phyloP scores from a whole-genome alignment of 2,797 vertebrate species.

The Rhinogobio ventralis region DNA sequence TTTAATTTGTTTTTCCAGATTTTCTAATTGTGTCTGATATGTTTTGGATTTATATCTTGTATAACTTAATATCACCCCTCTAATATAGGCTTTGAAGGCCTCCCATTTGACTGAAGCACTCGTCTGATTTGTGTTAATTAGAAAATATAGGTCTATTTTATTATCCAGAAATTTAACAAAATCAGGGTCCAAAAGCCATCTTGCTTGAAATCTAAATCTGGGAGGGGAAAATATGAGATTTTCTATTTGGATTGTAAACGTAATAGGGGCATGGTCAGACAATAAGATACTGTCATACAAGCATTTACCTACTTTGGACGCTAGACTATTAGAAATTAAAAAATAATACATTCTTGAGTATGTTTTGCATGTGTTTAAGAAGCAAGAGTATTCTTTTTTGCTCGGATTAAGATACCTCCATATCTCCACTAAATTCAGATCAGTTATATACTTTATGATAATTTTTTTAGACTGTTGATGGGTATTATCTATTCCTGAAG shows the following conservation, averaged over 20 bases:
- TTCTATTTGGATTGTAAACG: neutral
- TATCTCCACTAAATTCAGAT: neutral
- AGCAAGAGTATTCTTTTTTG: neutral
- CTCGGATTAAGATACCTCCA: neutral
- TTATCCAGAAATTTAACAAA: neutral
- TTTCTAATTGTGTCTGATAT: neutral
- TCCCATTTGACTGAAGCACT: conserved; percentile 13
- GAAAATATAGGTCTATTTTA: neutral
- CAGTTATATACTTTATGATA: neutral
- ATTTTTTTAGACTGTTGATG: neutral
- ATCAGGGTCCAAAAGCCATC: neutral
- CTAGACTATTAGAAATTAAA: neutral
- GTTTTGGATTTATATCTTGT: neutral
- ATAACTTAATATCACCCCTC: neutral
- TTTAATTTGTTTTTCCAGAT: conserved; percentile 4
- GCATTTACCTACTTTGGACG: neutral
- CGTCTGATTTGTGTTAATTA: neutral
- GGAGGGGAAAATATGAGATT: neutral
- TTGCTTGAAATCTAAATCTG: conserved; percentile 5
- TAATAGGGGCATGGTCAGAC: neutral
- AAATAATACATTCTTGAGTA: neutral
- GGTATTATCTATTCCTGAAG: neutral
- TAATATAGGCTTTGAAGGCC: neutral
- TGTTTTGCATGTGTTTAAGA: neutral
- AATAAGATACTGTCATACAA: neutral